Conservation (phyloP, 2,888 invertebrate genomes). For the Biston betularia region DNA sequence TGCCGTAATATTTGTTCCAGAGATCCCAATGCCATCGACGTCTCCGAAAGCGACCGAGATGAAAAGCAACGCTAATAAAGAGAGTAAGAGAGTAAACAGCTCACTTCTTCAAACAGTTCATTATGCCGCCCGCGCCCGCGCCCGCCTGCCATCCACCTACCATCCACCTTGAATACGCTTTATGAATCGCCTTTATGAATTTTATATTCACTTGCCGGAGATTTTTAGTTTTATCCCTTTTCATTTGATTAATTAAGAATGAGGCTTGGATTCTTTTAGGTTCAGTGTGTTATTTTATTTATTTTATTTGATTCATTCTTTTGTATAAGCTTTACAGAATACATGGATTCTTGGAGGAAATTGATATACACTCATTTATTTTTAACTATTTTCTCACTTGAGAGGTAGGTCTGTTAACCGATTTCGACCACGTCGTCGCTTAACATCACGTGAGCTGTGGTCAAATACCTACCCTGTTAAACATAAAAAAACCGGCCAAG, state of each 20-base stretch:
- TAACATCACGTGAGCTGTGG: too few species aligned
- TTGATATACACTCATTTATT: neutral
- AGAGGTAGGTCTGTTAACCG: too few species aligned
- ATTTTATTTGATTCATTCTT: neutral
- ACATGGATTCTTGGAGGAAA: too few species aligned
- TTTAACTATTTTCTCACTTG: neutral
- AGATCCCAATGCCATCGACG: constrained; percentile 95
- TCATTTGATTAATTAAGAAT: constrained; percentile 23
- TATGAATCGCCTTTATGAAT: constrained; percentile 22
- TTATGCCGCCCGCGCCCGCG: constrained; percentile 31
- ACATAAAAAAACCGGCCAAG: too few species aligned
- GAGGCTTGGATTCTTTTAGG: neutral
- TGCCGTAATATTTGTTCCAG: constrained; percentile 70
- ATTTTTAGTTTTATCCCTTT: constrained; percentile 24
- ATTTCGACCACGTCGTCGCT: too few species aligned
- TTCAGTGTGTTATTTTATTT: neutral
- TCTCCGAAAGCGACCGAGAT: constrained; percentile 93
- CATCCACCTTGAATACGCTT: constrained; percentile 10
- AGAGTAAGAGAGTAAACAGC: constrained; percentile 85
- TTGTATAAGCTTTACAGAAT: too few species aligned
- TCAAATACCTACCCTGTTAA: too few species aligned
- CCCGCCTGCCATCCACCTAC: constrained; percentile 6
- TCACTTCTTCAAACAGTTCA: constrained; percentile 38
- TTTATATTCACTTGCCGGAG: constrained; percentile 13
- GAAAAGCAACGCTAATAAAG: constrained; percentile 91